phyloP scores from a whole-genome alignment of 23 tunicate species.

The Pegea sp. region DNA sequence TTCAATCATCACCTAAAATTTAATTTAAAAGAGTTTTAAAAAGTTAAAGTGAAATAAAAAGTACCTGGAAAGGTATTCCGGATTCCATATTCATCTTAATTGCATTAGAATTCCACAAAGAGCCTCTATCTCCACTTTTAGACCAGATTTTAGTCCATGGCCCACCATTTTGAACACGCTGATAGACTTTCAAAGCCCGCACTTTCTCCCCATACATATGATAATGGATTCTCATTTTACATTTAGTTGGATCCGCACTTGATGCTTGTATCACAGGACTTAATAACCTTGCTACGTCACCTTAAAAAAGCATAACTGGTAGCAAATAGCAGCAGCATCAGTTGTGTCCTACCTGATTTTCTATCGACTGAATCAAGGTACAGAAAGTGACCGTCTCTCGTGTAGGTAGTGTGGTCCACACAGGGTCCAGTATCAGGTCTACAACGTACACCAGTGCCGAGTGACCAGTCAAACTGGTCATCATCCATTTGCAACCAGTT shows the following conservation, averaged over 20 bases:
- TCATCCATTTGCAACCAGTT: slow-evolving; percentile 60
- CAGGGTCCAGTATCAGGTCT: slow-evolving; percentile 90
- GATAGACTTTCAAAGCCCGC: slow-evolving; percentile 18
- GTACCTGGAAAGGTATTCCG: not conserved
- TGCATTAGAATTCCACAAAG: not conserved
- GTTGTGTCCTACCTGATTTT: not conserved
- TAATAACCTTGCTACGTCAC: slow-evolving; percentile 32
- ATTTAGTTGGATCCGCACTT: slow-evolving; percentile 8
- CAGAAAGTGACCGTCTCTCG: slow-evolving; percentile 48
- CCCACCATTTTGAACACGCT: slow-evolving; percentile 52
- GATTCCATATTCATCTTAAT: not conserved
- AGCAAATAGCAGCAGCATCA: not conserved
- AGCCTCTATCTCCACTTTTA: slow-evolving; percentile 4
- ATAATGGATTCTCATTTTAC: slow-evolving; percentile 53
- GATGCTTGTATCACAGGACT: slow-evolving; percentile 30
- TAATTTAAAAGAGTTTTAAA: too few species aligned
- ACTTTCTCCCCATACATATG: slow-evolving; percentile 83
- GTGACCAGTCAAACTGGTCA: slow-evolving; percentile 70
- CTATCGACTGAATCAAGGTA: slow-evolving; percentile 23
- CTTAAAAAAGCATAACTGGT: slow-evolving; percentile 9
- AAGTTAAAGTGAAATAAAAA: too few species aligned
- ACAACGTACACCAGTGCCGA: slow-evolving; percentile 51
- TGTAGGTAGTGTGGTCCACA: slow-evolving; percentile 69
- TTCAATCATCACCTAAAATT: too few species aligned
- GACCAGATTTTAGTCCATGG: slow-evolving; percentile 26